These are phyloP conservation scores for Peucedramus taeniatus DNA, from an alignment of 2,113 vertebrate genomes.

Conservation along the genomic window DNA sequence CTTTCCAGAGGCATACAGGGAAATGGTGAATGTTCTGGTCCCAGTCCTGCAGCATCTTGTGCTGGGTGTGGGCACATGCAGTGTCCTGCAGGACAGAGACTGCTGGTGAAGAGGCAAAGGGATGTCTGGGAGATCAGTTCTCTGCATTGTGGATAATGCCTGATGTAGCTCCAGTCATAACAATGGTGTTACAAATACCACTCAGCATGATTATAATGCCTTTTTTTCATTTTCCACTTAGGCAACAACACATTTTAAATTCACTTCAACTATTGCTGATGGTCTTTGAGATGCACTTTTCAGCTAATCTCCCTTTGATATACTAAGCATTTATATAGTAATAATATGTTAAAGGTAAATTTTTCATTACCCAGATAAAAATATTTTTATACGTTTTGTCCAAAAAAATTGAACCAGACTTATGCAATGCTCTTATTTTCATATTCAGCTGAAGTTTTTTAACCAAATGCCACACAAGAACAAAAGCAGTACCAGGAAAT, in stretches of 20 bases:
- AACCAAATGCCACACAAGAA: not conserved
- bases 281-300: not conserved
- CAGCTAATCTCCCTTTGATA: not conserved
- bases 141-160: not conserved
- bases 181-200: not conserved
- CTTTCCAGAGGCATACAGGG: conserved; percentile 29
- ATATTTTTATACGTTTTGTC: not conserved
- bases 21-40: not conserved
- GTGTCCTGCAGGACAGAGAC: not conserved
- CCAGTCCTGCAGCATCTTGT: not conserved
- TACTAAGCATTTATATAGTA: not conserved
- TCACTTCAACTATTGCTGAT: not conserved
- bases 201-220: not conserved
- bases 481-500: not conserved
- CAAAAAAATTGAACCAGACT: not conserved
- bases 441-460: not conserved
- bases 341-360: not conserved
- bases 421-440: not conserved
- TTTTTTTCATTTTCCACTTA: not conserved
- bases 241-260: not conserved
- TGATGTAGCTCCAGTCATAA: not conserved
- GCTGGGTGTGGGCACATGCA: not conserved
- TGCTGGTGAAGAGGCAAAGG: not conserved
- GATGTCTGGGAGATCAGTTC: not conserved
- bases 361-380: not conserved